Evolutionary conservation across 2,797 vertebrate genomes (phyloP).

Genomic region (Diplodus sargus): DNA sequence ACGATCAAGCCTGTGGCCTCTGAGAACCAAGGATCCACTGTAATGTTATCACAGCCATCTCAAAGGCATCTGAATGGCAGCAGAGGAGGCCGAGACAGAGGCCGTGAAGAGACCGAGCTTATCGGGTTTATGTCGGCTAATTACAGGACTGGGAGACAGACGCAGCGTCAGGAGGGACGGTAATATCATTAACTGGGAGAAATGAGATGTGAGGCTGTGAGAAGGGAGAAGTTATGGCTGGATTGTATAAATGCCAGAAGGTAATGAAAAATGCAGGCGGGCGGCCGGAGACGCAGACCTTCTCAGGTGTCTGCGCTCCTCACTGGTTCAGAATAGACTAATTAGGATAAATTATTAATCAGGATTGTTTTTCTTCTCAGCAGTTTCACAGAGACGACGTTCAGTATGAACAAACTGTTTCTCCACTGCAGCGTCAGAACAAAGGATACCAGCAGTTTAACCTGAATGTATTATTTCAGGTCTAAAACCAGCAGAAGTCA

Average conservation of each 20-base stretch:
- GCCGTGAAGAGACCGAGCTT: conserved; percentile 50
- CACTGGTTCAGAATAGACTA: conserved; percentile 62
- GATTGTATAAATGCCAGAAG: conserved; percentile 63
- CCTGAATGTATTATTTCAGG: background rate
- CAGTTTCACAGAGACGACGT: conserved; percentile 36
- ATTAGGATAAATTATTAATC: conserved; percentile 78
- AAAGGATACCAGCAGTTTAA: background rate
- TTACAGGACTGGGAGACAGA: conserved; percentile 69
- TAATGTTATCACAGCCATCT: conserved; percentile 66
- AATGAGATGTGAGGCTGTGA: conserved; percentile 43
- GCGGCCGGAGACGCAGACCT: conserved; percentile 49
- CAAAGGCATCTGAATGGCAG: conserved; percentile 55
- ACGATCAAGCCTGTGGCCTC: conserved; percentile 50
- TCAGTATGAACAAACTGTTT: conserved; percentile 26
- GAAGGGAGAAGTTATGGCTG: conserved; percentile 45
- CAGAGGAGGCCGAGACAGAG: conserved; percentile 32
- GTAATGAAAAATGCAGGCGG: conserved; percentile 69
- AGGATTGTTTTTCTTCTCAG: conserved; percentile 54
- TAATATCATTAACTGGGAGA: conserved; percentile 64
- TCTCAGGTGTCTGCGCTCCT: conserved; percentile 67
- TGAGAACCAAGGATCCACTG: conserved; percentile 35
- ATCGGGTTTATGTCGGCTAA: conserved; percentile 71
- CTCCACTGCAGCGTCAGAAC: conserved; percentile 10
- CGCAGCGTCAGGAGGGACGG: conserved; percentile 48
- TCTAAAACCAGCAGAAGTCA: background rate